These are phyloP conservation scores for Notamacropus eugenii DNA, from an alignment of 2,797 vertebrate species.

Conservation along the genomic window DNA sequence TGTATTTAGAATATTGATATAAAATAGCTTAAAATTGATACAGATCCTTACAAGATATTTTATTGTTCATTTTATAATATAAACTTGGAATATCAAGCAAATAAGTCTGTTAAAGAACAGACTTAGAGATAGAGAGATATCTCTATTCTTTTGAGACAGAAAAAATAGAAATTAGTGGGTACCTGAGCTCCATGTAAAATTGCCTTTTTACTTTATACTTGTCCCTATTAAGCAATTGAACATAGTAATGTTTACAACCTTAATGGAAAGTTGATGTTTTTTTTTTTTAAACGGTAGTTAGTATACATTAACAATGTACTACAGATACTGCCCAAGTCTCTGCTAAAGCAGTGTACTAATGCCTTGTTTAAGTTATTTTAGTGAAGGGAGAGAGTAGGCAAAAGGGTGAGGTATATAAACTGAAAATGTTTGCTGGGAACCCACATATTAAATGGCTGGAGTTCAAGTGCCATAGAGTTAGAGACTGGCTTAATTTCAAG, in stretches of 20 bases:
- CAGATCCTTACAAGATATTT: neutral
- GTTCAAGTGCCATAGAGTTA: neutral
- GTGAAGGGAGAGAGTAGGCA: neutral
- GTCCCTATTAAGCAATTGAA: conserved; percentile 39
- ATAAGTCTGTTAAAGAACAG: conserved; percentile 28
- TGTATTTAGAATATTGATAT: neutral
- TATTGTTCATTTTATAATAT: conserved; percentile 46
- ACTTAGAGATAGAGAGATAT: neutral
- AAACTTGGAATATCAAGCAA: conserved; percentile 35
- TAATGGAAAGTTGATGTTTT: conserved; percentile 37
- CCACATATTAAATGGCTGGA: neutral
- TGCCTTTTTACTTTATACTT: conserved; percentile 35
- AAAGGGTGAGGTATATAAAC: neutral
- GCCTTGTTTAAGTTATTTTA: neutral
- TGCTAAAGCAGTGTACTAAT: neutral
- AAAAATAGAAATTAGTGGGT: conserved; percentile 37
- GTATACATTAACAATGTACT: neutral
- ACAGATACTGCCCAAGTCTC: neutral
- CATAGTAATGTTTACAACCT: conserved; percentile 1
- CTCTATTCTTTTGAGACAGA: conserved; percentile 30
- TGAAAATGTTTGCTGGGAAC: neutral
- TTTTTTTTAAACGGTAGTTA: neutral
- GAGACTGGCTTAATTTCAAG: neutral
- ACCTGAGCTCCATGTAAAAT: conserved; percentile 20
- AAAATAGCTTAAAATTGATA: neutral